Evolutionary conservation across 2,797 vertebrate genomes (phyloP).

Genomic region (Alectoris magna): DNA sequence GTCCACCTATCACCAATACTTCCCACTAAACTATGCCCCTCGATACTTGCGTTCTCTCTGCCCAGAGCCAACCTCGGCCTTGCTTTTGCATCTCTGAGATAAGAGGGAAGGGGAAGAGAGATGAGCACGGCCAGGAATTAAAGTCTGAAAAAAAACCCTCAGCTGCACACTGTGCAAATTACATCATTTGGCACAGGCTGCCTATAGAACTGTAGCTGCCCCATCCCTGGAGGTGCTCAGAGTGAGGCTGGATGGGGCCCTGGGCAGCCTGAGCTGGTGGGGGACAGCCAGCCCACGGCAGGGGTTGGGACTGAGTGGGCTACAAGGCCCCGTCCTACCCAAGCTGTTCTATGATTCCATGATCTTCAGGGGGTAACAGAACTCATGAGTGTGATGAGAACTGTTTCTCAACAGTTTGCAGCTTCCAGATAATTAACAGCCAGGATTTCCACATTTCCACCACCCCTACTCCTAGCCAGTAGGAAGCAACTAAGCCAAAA

Average conservation of each 20-base stretch:
- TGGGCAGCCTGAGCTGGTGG: too few species aligned
- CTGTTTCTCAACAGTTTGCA: background rate
- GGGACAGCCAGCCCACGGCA: too few species aligned
- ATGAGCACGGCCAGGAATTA: background rate
- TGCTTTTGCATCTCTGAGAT: background rate
- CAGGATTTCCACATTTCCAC: background rate
- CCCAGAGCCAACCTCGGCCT: background rate
- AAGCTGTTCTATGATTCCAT: too few species aligned
- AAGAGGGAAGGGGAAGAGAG: accelerated
- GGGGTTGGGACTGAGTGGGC: too few species aligned
- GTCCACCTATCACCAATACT: too few species aligned
- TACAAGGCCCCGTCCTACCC: too few species aligned
- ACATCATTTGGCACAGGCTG: background rate
- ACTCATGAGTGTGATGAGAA: background rate
- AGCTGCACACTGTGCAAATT: background rate
- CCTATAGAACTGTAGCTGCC: too few species aligned
- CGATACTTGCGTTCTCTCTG: background rate
- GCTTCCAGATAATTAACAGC: background rate
- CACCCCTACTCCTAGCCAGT: background rate
- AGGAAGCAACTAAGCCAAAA: background rate
- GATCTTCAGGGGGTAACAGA: background rate
- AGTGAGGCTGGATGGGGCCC: too few species aligned
- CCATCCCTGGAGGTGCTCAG: too few species aligned
- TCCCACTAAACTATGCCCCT: too few species aligned
- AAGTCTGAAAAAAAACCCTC: background rate